A percentile compares a stretch with the other conserved stretches of the same genome.
phyloP scores from a whole-genome alignment of 2,797 vertebrate genomes.

The Poeciliopsis gracilis region DNA sequence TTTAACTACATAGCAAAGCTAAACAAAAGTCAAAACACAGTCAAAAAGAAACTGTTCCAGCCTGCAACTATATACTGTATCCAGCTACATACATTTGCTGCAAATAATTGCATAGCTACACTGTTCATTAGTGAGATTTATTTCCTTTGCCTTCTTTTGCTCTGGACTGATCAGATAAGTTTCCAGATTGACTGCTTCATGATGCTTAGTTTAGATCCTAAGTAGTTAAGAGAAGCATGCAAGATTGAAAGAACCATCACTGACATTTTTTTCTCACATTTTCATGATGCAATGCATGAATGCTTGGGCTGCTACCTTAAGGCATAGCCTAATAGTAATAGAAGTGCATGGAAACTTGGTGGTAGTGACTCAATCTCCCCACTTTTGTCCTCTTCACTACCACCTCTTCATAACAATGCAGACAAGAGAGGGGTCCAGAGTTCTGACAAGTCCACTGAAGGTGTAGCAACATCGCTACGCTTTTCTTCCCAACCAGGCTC shows the following conservation, averaged over 20 bases:
- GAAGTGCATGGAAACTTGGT: constrained; percentile 68
- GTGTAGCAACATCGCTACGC: constrained; percentile 76
- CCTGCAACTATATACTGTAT: constrained; percentile 13
- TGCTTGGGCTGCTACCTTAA: constrained; percentile 79
- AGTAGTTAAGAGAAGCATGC: constrained; percentile 66
- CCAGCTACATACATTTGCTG: constrained; percentile 11
- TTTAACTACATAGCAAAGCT: neutral
- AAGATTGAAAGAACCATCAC: constrained; percentile 54
- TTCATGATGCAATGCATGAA: constrained; percentile 79
- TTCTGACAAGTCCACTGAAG: constrained; percentile 77
- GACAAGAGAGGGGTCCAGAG: constrained; percentile 78
- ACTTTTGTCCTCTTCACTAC: constrained; percentile 63
- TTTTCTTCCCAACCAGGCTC: constrained; percentile 80
- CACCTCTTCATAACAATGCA: constrained; percentile 71
- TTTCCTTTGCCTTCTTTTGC: constrained; percentile 43
- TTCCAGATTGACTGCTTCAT: constrained; percentile 34
- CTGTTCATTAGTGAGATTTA: constrained; percentile 24
- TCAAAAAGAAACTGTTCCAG: constrained; percentile 35
- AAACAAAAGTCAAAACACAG: neutral
- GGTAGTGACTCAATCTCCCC: constrained; percentile 65
- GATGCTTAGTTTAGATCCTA: constrained; percentile 35
- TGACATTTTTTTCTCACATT: constrained; percentile 46
- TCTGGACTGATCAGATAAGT: constrained; percentile 48
- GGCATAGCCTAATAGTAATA: constrained; percentile 53
- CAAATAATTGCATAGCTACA: constrained; percentile 6